phyloP scores from a whole-genome alignment of 2,113 vertebrate genomes.

The Oceanites oceanicus region DNA sequence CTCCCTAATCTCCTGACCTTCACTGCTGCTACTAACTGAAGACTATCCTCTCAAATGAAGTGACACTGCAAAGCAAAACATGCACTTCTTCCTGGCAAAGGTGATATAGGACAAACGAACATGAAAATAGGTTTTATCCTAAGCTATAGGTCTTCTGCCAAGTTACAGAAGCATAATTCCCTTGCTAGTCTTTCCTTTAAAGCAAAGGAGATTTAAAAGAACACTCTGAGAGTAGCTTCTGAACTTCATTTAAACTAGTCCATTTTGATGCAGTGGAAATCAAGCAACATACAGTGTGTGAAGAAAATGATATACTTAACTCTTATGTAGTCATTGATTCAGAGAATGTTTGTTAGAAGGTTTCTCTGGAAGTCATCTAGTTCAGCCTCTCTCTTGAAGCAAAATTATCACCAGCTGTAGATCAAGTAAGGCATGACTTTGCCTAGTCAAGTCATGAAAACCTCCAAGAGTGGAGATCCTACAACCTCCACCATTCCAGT shows the following conservation, averaged over 20 bases:
- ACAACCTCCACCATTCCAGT: not conserved
- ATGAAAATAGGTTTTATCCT: not conserved
- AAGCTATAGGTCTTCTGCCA: not conserved
- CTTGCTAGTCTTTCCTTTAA: conserved; percentile 3
- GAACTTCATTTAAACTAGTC: not conserved
- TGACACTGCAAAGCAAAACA: conserved; percentile 43
- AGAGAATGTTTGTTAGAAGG: not conserved
- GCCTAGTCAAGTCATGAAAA: not conserved
- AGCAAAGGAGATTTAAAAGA: not conserved
- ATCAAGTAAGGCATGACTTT: not conserved
- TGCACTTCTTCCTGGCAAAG: conserved; percentile 19
- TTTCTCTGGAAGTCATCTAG: not conserved
- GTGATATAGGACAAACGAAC: conserved; percentile 1
- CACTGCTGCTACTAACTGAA: conserved; percentile 45
- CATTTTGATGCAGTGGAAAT: not conserved
- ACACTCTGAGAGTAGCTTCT: not conserved
- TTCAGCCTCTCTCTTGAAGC: not conserved
- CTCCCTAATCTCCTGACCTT: conserved; percentile 65
- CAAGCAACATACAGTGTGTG: not conserved
- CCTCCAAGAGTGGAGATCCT: not conserved
- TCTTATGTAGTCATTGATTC: conserved; percentile 2
- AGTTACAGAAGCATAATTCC: conserved; percentile 37
- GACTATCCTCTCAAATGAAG: conserved; percentile 28
- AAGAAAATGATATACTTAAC: conserved; percentile 12
- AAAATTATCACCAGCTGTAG: not conserved